phyloP scores from a whole-genome alignment of 2,113 vertebrate genomes.

The Notiomystis cincta region DNA sequence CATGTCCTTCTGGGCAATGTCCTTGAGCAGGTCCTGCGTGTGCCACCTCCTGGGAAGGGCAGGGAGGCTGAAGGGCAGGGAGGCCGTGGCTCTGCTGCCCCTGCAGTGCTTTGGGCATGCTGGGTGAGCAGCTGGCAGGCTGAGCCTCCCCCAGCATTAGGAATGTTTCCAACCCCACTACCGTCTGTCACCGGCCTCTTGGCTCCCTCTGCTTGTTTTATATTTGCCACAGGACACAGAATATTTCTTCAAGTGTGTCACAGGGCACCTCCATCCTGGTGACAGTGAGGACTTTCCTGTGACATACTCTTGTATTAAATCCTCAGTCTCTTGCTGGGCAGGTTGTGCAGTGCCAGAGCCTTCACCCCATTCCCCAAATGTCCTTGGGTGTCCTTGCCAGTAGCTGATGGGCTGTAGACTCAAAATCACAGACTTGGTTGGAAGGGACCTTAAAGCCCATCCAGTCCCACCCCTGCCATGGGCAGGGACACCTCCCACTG shows the following conservation, averaged over 20 bases:
- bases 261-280: background rate
- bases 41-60: background rate
- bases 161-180: background rate
- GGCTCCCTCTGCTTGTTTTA: background rate
- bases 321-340: background rate
- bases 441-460: background rate
- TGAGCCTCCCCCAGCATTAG: background rate
- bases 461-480: background rate
- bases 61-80: background rate
- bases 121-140: background rate
- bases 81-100: background rate
- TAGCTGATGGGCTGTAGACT: background rate
- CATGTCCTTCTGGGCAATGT: background rate
- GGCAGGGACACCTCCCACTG: background rate
- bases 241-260: background rate
- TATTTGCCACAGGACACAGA: background rate
- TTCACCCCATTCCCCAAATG: background rate
- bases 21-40: accelerated
- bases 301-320: background rate
- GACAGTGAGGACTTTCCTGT: background rate
- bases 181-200: accelerated
- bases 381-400: background rate
- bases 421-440: background rate
- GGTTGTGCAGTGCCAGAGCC: background rate
- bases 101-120: background rate